Base-by-base conservation (phyloP, 2,888 invertebrate species). In the Sisyra nigra region DNA sequence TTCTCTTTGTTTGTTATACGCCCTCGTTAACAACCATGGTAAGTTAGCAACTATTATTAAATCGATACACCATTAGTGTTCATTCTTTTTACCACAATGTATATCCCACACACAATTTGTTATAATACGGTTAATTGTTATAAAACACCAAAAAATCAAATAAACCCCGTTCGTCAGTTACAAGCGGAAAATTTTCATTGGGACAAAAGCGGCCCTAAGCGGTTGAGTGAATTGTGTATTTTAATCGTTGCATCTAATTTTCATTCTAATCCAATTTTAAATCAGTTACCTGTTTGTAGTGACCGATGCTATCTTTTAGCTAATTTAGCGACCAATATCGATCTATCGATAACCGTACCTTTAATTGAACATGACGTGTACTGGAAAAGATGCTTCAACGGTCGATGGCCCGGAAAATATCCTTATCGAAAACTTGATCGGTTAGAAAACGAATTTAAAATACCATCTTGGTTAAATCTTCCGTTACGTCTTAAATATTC, bases 21-120 rank as follows among this genome's bases (percentile, higher is more conserved):
- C 96, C 10, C 74, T 97, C 63, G 85, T 86, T 46, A 86, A 86
- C 59, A 98, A 97, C 66, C 75, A 78, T 77, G 94, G 97, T 94
- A 65, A 63, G 63, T 54, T 44, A 38, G 32, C 42, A 32, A 41
- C 29, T 37, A 39, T 39, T 5, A 34, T 3, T 34, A 9, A 3
- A 15, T 7, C 10, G 11, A 38, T 11, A 17, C 3, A 17, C 8
- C 18, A 38, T 15, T 5, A 18, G 17, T 37, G 7, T 17, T 29
- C 13, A 8, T 4, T n/a, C n/a, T n/a, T n/a, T n/a, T n/a, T n/a
- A n/a, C n/a, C 33, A 41, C 33, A 44, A 57, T 57, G 57, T 49
- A 48, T 30, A 49, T 56, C 45, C 55, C 55, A 10, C 51, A 46
- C 40, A 52, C 48, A 36, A 51, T 57, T 30, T 50, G 52, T 30